Evolutionary conservation across 2,113 vertebrate genomes (phyloP), one percentile per base, ranked within the genome.

Genomic region (Apteryx owenii): DNA sequence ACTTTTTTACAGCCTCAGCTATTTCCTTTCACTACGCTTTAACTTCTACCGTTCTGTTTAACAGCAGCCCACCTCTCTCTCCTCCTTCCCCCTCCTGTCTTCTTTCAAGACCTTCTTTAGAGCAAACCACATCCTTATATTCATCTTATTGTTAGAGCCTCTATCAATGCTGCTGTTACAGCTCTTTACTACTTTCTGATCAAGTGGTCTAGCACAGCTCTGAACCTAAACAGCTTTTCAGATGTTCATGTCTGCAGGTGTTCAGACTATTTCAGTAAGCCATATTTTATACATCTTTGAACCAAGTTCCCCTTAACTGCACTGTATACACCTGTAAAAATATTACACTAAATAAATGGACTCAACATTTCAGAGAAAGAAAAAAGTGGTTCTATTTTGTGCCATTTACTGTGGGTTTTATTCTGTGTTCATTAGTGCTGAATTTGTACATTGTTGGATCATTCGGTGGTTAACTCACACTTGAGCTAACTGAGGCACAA

Each of bases 71-170:
- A 96, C 89, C 93, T 78, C 76, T 89, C 85, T 95, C 53, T 84
- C 51, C 85, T 94, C 60, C 86, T 92, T 84, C 69, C 76, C 95
- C 90, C 93, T 93, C 89, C 87, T 60, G 85, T 54, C 46, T 88
- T 81, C 93, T 95, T 95, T 96, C 84, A 95, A 91, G 81, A 84
- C 60, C 60, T 94, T 92, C 83, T 93, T 18, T 18, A 93, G 65
- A 83, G 80, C 72, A 97, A 97, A 96, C 96, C 96, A 97, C 97
- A 96, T 97, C 96, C 97, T 97, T 86, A 79, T 0, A 13, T 84
- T 96, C 80, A 33, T 89, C 72, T 93, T 85, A 48, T 88, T 95
- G 89, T 91, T 75, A 90, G n/a, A 83, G 44, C 31, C 65, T 81
- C 56, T 68, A 65, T 46, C 68, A n/a, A 42, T 60, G 60, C 72